Evolutionary conservation across 2,797 vertebrate genomes (phyloP).

Genomic region (Platalea minor): DNA sequence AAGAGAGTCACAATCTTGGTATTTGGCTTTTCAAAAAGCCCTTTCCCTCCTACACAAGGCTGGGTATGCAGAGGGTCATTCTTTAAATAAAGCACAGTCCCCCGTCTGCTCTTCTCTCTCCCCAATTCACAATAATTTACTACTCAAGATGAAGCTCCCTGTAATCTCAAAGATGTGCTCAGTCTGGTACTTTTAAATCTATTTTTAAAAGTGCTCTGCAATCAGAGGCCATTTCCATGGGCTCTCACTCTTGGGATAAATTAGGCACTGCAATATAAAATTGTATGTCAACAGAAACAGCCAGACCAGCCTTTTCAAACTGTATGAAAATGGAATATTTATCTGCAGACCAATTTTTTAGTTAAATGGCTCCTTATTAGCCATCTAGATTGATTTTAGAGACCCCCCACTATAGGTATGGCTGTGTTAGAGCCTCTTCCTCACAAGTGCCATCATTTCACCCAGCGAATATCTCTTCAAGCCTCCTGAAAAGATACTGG

Average conservation of each 20-base stretch:
- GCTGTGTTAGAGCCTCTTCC: neutral
- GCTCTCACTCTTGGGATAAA: constrained; percentile 60
- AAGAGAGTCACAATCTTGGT: constrained; percentile 58
- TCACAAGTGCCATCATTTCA: constrained; percentile 3
- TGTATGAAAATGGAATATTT: constrained; percentile 52
- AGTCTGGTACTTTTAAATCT: constrained; percentile 70
- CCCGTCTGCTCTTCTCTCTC: constrained; percentile 42
- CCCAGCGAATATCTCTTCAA: neutral
- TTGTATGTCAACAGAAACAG: constrained; percentile 67
- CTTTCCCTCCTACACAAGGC: constrained; percentile 53
- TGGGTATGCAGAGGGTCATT: constrained; percentile 51
- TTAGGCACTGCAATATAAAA: constrained; percentile 68
- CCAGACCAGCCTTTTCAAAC: constrained; percentile 59
- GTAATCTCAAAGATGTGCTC: constrained; percentile 71
- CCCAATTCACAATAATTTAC: constrained; percentile 74
- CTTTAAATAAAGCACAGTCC: constrained; percentile 60
- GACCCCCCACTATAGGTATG: constrained; percentile 9
- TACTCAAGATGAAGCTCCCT: constrained; percentile 68
- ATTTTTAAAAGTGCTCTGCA: constrained; percentile 74
- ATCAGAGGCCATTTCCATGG: constrained; percentile 72
- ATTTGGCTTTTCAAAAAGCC: constrained; percentile 59
- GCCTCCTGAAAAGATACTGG: neutral
- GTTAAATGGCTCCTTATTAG: constrained; percentile 54
- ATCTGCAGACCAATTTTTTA: constrained; percentile 52
- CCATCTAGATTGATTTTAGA: constrained; percentile 41